These are phyloP conservation scores for Hirtodrosophila confusa DNA, from an alignment of 2,888 invertebrate species.

Conservation along the genomic window DNA sequence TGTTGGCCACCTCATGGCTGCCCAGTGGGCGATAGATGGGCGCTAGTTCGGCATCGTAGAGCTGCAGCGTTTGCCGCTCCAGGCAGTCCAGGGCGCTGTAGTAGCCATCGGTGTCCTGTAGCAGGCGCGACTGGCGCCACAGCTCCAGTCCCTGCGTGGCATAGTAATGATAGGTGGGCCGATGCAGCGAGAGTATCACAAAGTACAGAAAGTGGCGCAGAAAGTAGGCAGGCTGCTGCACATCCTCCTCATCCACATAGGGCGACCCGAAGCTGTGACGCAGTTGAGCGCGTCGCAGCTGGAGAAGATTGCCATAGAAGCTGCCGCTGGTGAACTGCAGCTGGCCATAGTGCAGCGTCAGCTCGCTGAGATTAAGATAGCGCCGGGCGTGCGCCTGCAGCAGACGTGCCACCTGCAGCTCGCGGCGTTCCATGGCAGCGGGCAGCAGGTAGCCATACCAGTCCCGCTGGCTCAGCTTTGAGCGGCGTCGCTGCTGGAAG, in stretches of 20 bases:
- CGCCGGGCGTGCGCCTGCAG: slow-evolving; percentile 72
- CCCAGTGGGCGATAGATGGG: slow-evolving; percentile 57
- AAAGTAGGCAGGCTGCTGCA: slow-evolving; percentile 76
- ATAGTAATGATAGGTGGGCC: slow-evolving; percentile 81
- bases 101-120: slow-evolving; percentile 76
- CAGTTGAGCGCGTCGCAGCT: slow-evolving; percentile 58
- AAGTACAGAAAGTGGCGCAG: slow-evolving; percentile 79
- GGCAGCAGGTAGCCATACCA: slow-evolving; percentile 75
- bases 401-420: slow-evolving; percentile 75
- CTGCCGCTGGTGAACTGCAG: slow-evolving; percentile 28
- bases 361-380: slow-evolving; percentile 59
- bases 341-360: slow-evolving; percentile 45
- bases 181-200: slow-evolving; percentile 65
- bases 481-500: slow-evolving; percentile 75
- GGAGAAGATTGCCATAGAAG: slow-evolving; percentile 72
- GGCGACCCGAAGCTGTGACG: slow-evolving; percentile 59
- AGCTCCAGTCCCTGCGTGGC: slow-evolving; percentile 77
- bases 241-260: slow-evolving; percentile 76
- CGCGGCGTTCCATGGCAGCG: slow-evolving; percentile 64
- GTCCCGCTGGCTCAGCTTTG: slow-evolving; percentile 57
- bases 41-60: slow-evolving; percentile 46
- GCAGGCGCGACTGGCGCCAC: slow-evolving; percentile 73
- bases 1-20: slow-evolving; percentile 57
- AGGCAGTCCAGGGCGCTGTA: slow-evolving; percentile 81
- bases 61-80: slow-evolving; percentile 65